Evolutionary conservation across 2,888 invertebrate species (phyloP), one percentile per base, ranked within the genome.

Genomic region (Sinodicranocentrus sp.): DNA sequence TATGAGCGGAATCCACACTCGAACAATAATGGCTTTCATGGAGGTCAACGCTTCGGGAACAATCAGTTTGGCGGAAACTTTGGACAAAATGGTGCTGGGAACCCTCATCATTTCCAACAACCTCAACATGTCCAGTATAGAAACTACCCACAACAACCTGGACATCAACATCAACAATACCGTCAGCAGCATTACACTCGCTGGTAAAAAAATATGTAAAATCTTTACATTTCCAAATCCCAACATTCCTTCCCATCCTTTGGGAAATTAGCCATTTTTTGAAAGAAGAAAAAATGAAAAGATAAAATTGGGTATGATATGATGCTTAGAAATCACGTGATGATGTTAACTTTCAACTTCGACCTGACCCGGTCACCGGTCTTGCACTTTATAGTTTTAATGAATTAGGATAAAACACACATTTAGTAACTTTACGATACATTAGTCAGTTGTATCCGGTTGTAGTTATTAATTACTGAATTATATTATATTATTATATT

Each of bases 391-490:
- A 78, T 70, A 71, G 70, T 78, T 78, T 78, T 78, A 78, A 70
- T 70, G 28, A n/a, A 72, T 33, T 73, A 80, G 71, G 65, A 63
- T 65, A 63, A 33, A 70, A 26, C 10, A 28, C n/a, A 68, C 17
- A 72, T 21, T 23, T 76, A 52, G 21, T 19, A 48, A 76, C 28
- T 39, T n/a, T 44, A 72, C 48, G 63, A 73, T 73, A 44, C 73
- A 73, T 63, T 39, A 73, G 61, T 63, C 73, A 63, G 57, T 72
- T 72, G 73, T 73, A 73, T 73, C 73, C 63, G 73, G 73, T 63
- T 67, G 13, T 54, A 72, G 44, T 44, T 68, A 68, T 48, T 52
- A 39, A 17, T 48, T 13, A 48, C 15, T 48, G 33, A 33, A 33
- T n/a, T n/a, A n/a, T n/a, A n/a, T 48, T 48, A 48, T 48, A n/a